phyloP scores from a whole-genome alignment of 2,113 vertebrate species.

The Epinephelus lanceolatus region DNA sequence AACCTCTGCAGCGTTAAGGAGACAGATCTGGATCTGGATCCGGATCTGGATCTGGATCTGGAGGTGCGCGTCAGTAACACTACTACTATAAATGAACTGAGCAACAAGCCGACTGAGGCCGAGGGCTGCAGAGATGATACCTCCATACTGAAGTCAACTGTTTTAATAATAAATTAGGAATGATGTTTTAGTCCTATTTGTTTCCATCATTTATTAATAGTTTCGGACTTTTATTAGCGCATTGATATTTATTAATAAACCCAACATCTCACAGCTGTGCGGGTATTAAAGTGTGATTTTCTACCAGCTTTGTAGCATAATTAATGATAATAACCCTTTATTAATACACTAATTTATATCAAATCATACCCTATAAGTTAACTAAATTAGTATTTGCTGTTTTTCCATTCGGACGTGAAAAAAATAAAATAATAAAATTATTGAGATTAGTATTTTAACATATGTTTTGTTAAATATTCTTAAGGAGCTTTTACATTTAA shows the following conservation, averaged over 20 bases:
- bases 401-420: background rate
- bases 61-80: constrained; percentile 17
- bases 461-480: background rate
- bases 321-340: background rate
- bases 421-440: background rate
- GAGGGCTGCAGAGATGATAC: background rate
- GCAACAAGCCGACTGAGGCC: background rate
- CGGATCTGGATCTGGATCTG: constrained; percentile 16
- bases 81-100: constrained; percentile 35
- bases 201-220: background rate
- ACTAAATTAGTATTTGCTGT: background rate
- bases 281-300: background rate
- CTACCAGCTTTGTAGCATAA: background rate
- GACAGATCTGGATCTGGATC: constrained; percentile 6
- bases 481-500: background rate
- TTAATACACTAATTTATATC: background rate
- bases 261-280: background rate
- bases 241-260: background rate
- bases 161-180: background rate
- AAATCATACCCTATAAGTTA: background rate
- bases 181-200: background rate
- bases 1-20: constrained; percentile 38
- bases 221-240: background rate
- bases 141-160: background rate
- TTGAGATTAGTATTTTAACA: background rate